phyloP scores from a whole-genome alignment of 2,888 invertebrate species.

The Caenorhabditis zanzibari region DNA sequence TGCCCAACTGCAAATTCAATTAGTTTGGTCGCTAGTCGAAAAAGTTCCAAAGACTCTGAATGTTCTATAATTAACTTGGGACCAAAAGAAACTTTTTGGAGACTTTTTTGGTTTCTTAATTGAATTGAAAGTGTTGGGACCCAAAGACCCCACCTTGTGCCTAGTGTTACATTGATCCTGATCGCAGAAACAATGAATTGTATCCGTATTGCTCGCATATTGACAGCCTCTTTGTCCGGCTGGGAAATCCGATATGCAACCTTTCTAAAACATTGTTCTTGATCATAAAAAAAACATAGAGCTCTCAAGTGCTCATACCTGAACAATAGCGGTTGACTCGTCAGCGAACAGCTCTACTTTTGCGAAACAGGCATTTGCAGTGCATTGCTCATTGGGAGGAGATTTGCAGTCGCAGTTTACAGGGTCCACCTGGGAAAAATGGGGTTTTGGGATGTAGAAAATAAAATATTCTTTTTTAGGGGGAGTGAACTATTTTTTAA shows the following conservation, averaged over 20 bases:
- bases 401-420: constrained; percentile 80
- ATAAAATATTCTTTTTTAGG: too few relatives aligned
- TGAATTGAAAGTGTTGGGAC: neutral
- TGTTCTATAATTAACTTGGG: constrained; percentile 43
- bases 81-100: constrained; percentile 10
- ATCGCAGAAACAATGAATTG: constrained; percentile 81
- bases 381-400: constrained; percentile 70
- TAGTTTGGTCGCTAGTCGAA: constrained; percentile 38
- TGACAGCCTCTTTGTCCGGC: constrained; percentile 80
- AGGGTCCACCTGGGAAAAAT: constrained; percentile 71
- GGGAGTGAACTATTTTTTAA: too few relatives aligned
- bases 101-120: neutral
- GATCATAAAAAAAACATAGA: constrained; percentile 49
- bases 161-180: constrained; percentile 80
- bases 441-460: neutral
- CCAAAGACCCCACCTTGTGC: constrained; percentile 63
- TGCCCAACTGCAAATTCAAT: constrained; percentile 75
- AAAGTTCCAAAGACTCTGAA: constrained; percentile 45
- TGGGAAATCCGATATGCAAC: constrained; percentile 80
- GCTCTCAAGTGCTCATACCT: constrained; percentile 72
- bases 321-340: constrained; percentile 81
- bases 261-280: constrained; percentile 78
- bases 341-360: constrained; percentile 77
- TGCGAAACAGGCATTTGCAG: constrained; percentile 75
- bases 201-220: constrained; percentile 81